A percentile compares a stretch with the other conserved stretches of the same genome.
phyloP scores from a whole-genome alignment of 2,113 vertebrate genomes.

The Poeciliopsis prolifica region DNA sequence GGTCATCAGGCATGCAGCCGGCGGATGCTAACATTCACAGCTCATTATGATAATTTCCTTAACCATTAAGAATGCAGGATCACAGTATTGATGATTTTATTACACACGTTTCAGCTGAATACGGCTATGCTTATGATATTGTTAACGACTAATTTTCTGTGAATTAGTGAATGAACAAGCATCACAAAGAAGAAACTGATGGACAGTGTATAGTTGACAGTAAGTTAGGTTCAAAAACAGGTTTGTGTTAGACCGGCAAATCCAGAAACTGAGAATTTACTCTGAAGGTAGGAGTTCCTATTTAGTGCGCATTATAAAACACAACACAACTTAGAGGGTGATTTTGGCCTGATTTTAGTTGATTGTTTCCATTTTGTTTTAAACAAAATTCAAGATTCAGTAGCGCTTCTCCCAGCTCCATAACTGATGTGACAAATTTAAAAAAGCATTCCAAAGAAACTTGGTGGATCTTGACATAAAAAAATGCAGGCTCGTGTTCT shows the following conservation, averaged over 20 bases:
- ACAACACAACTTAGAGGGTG: no score
- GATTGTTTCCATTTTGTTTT: not conserved
- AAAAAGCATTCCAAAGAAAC: slow-evolving; percentile 16
- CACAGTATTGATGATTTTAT: not conserved
- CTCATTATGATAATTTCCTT: not conserved
- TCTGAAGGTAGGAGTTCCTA: not conserved
- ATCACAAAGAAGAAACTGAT: not conserved
- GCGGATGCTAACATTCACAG: not conserved
- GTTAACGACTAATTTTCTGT: not conserved
- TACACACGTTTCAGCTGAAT: not conserved
- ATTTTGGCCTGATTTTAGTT: not conserved
- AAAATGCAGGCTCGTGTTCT: not conserved
- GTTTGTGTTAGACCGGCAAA: not conserved
- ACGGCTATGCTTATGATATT: not conserved
- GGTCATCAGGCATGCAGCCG: not conserved
- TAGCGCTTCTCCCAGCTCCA: not conserved
- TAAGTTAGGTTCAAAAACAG: not conserved
- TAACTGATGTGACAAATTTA: slow-evolving; percentile 15
- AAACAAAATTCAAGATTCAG: not conserved
- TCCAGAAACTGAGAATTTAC: no score
- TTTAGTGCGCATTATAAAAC: not conserved
- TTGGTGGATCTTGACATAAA: slow-evolving; percentile 24
- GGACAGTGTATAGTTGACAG: not conserved
- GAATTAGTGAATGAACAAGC: not conserved
- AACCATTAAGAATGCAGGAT: not conserved